Evolutionary conservation across 2,888 invertebrate species (phyloP), one percentile per base, ranked within the genome.

Genomic region (Bombylius major): DNA sequence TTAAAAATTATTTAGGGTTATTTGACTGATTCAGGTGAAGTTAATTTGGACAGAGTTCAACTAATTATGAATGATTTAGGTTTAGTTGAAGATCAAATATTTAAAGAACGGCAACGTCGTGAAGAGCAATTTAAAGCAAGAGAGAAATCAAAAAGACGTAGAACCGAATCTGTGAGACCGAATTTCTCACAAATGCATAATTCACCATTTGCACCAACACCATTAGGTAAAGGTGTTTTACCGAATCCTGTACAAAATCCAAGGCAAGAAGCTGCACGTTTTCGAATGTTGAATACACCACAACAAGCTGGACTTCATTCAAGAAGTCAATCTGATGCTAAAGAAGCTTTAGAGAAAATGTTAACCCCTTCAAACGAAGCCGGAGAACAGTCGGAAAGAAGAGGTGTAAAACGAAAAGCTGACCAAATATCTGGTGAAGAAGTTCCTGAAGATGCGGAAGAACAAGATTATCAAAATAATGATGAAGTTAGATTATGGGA

Each of bases 401-500:
- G 74, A 56, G 77, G 79, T 0, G 60, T 65, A 4, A 80, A 81
- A 65, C 77, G 83, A 55, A 79, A 74, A 60, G 62, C 62, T 23
- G 75, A 76, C 1, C 75, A 75, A 57, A 59, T 66, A 58, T 75
- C 75, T 14, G 76, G 78, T 58, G 67, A 75, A 7, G 73, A 75
- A 0, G 71, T 75, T 57, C 57, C 58, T 4, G 63, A 70, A 4
- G 70, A 71, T 4, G 73, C 75, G 2, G 76, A 76, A 0, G 79
- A 81, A 4, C 85, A 85, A 0, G 89, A 90, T 53, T 84, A 86
- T 47, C 87, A 89, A 63, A 82, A 83, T 6, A 84, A 87, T 62
- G 94, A 95, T 71, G 90, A 93, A 76, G 93, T 96, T 51, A 80
- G 92, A 14, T 77, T 94, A 7, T 92, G 94, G 91, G 97, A 99